phyloP scores from a whole-genome alignment of 2,113 vertebrate genomes.

The Coptodon rendalli region DNA sequence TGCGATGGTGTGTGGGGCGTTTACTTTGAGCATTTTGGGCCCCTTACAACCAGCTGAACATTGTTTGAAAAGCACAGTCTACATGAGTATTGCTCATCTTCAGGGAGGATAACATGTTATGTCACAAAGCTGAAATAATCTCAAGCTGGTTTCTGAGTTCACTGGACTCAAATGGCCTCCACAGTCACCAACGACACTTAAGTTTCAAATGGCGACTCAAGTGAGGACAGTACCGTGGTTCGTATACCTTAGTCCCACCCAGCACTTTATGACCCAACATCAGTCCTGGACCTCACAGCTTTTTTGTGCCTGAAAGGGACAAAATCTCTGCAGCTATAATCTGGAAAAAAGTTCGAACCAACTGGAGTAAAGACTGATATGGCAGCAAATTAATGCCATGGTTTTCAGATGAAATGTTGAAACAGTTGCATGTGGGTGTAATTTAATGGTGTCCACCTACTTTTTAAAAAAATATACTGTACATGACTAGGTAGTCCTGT shows the following conservation, averaged over 20 bases:
- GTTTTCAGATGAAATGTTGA: neutral
- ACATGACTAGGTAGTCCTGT: neutral
- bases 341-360: accelerated
- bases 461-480: neutral
- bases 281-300: neutral
- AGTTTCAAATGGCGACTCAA: neutral
- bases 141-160: accelerated
- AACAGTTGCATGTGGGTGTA: neutral
- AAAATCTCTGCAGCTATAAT: neutral
- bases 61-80: neutral
- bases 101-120: neutral
- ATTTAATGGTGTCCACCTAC: neutral
- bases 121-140: neutral
- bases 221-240: neutral
- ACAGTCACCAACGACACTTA: accelerated
- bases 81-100: neutral
- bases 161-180: neutral
- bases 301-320: neutral
- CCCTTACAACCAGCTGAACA: neutral
- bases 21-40: neutral
- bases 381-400: neutral
- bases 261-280: neutral
- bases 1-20: accelerated
- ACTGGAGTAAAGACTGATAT: neutral
- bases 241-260: neutral